Conservation (phyloP, 2,113 vertebrate species). For the Dendrocopos noguchii region DNA sequence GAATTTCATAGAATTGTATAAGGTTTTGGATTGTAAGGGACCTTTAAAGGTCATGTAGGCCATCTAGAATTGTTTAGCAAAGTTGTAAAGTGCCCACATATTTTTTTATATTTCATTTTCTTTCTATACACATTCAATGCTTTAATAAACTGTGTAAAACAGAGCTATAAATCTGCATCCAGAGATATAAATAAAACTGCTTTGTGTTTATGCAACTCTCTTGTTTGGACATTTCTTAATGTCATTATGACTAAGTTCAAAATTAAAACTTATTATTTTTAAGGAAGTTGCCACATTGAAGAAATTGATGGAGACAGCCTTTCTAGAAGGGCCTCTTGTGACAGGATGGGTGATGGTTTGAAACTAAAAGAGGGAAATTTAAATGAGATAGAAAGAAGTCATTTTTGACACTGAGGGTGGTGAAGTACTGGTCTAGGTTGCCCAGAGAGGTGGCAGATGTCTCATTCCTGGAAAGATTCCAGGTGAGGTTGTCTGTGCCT, state of each 20-base stretch:
- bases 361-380: too few species aligned
- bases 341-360: too few species aligned
- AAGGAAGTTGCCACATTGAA: neutral
- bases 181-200: neutral
- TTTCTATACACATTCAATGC: neutral
- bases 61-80: neutral
- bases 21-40: neutral
- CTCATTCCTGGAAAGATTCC: too few species aligned
- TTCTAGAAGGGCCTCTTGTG: too few species aligned
- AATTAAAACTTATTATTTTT: neutral
- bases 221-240: neutral
- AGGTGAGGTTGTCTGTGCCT: too few species aligned
- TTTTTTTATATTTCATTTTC: neutral
- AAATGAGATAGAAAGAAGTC: too few species aligned
- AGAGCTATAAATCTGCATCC: neutral
- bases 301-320: too few species aligned
- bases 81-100: neutral
- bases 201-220: neutral
- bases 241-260: neutral
- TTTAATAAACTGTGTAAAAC: neutral
- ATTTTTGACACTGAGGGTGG: too few species aligned
- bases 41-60: neutral
- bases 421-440: too few species aligned
- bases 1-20: neutral
- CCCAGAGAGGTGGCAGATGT: too few species aligned